A percentile compares a stretch with the other conserved stretches of the same genome.
Conservation (phyloP, 2,888 invertebrate species). For the Agrenia bidenticulata region DNA sequence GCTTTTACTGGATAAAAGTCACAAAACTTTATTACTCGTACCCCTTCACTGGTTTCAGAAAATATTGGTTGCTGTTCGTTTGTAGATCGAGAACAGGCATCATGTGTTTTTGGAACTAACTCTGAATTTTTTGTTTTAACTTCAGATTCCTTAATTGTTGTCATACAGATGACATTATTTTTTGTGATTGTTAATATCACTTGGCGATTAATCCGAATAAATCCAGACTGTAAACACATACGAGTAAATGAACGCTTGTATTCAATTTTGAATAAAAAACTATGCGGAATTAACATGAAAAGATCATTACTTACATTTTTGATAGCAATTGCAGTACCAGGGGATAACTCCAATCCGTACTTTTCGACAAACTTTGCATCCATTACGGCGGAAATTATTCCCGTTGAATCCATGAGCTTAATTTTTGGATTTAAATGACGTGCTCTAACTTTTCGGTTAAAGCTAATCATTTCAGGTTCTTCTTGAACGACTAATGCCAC, state of each 20-base stretch:
- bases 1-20: too few species aligned
- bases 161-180: slow-evolving; percentile 37
- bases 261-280: background rate
- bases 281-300: background rate
- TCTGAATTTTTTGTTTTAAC: too few species aligned
- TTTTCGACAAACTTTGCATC: slow-evolving; percentile 28
- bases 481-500: slow-evolving; percentile 30
- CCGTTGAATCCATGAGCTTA: slow-evolving; percentile 34
- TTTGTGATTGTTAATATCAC: slow-evolving; percentile 32
- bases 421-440: slow-evolving; percentile 26
- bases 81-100: too few species aligned
- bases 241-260: too few species aligned
- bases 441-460: background rate
- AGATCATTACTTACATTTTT: slow-evolving; percentile 43
- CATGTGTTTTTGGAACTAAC: background rate
- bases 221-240: slow-evolving; percentile 26
- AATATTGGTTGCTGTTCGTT: too few species aligned
- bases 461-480: slow-evolving; percentile 15
- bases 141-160: slow-evolving; percentile 9
- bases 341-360: slow-evolving; percentile 26
- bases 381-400: slow-evolving; percentile 36
- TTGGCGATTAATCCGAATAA: slow-evolving; percentile 24
- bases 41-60: too few species aligned
- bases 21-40: too few species aligned
- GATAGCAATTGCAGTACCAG: slow-evolving; percentile 43